These are phyloP conservation scores for Callithrix jacchus DNA, from an alignment of 2,113 vertebrate species.

Conservation along the genomic window DNA sequence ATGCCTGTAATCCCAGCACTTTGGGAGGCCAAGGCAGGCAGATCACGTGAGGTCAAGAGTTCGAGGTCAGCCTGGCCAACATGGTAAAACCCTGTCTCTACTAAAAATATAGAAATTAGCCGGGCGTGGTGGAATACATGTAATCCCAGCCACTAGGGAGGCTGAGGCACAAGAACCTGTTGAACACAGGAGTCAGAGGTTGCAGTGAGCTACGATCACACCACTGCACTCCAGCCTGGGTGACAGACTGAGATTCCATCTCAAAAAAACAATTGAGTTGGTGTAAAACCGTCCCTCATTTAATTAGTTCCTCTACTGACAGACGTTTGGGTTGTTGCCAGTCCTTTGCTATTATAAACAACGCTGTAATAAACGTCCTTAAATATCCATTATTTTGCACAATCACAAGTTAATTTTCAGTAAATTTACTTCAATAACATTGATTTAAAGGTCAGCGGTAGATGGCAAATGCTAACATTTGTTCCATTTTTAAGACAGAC, in stretches of 20 bases:
- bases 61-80: too few species aligned
- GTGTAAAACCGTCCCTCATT: neutral
- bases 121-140: fast-evolving
- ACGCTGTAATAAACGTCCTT: neutral
- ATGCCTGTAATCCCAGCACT: too few species aligned
- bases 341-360: neutral
- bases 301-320: neutral
- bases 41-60: too few species aligned
- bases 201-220: too few species aligned
- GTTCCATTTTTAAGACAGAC: neutral
- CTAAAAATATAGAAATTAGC: too few species aligned
- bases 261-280: neutral
- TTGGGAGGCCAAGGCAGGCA: too few species aligned
- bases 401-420: neutral
- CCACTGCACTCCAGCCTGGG: too few species aligned
- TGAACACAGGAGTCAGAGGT: too few species aligned
- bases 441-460: neutral
- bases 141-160: too few species aligned
- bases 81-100: too few species aligned
- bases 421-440: neutral
- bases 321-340: neutral
- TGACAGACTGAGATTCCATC: too few species aligned
- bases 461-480: neutral
- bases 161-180: too few species aligned
- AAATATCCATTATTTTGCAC: neutral